Conservation (phyloP, 2,888 invertebrate species). For the Nebria brevicollis region DNA sequence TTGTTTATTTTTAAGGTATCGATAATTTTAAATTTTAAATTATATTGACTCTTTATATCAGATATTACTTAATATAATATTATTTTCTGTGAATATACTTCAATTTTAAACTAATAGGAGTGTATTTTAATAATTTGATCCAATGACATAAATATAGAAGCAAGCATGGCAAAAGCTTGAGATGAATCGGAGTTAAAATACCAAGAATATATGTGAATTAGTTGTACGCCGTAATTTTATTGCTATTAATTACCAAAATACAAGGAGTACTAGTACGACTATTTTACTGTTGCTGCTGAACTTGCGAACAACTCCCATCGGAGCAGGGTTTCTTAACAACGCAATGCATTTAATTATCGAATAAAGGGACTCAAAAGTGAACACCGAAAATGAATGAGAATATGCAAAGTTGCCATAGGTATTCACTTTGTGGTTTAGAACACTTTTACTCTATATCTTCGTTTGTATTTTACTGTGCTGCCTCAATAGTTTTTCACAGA, state of each 20-base stretch:
- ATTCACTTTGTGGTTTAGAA: background rate
- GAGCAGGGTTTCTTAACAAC: constrained; percentile 29
- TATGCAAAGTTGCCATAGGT: constrained; percentile 22
- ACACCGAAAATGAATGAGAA: constrained; percentile 21
- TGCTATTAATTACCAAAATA: constrained; percentile 40
- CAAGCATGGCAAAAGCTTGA: background rate
- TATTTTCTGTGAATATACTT: too few species aligned
- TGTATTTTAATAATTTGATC: background rate
- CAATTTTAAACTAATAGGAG: too few species aligned
- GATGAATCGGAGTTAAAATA: background rate
- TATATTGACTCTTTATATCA: too few species aligned
- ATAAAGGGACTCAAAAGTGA: constrained; percentile 42
- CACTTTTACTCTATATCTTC: background rate
- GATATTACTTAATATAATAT: too few species aligned
- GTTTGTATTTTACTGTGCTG: background rate
- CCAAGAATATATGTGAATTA: background rate
- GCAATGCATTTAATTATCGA: constrained; percentile 43
- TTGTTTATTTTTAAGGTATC: too few species aligned
- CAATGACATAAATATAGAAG: background rate
- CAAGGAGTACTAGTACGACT: constrained; percentile 12
- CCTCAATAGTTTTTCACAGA: background rate
- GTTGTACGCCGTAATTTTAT: constrained; percentile 37
- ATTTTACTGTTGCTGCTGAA: background rate
- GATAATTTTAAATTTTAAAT: too few species aligned
- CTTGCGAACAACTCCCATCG: constrained; percentile 14